phyloP scores from a whole-genome alignment of 2,113 vertebrate genomes.

The Benthochromis sp. region DNA sequence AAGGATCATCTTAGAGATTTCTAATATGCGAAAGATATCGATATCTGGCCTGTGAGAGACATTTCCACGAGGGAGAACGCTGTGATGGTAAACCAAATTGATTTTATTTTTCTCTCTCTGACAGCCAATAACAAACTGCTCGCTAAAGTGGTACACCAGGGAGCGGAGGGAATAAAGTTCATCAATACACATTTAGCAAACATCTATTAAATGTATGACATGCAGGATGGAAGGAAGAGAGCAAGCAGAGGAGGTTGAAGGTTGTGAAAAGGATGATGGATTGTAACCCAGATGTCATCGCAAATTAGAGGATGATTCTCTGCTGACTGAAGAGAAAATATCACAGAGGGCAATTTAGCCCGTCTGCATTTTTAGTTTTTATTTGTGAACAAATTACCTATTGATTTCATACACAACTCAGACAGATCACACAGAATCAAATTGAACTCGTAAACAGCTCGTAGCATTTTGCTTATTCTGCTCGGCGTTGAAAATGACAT shows the following conservation, averaged over 20 bases:
- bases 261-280: background rate
- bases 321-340: background rate
- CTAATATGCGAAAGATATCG: constrained; percentile 1
- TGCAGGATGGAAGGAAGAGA: background rate
- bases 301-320: background rate
- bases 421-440: background rate
- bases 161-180: background rate
- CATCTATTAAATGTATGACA: background rate
- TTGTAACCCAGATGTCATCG: background rate
- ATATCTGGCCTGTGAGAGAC: background rate
- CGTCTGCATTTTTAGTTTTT: background rate
- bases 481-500: background rate
- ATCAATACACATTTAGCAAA: constrained; percentile 33
- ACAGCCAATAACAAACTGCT: background rate
- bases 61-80: background rate
- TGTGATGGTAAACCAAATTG: background rate
- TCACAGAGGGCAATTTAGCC: background rate
- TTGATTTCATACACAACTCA: constrained; percentile 12
- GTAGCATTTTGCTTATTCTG: background rate
- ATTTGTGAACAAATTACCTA: constrained; percentile 21
- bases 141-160: background rate
- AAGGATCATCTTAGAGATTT: background rate
- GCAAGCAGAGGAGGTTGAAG: background rate
- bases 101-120: constrained; percentile 14
- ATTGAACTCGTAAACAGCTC: background rate